Conservation (phyloP, 30 jellyfish, hydroid and myxozoan species). For the Turritopsis dohrnii region DNA sequence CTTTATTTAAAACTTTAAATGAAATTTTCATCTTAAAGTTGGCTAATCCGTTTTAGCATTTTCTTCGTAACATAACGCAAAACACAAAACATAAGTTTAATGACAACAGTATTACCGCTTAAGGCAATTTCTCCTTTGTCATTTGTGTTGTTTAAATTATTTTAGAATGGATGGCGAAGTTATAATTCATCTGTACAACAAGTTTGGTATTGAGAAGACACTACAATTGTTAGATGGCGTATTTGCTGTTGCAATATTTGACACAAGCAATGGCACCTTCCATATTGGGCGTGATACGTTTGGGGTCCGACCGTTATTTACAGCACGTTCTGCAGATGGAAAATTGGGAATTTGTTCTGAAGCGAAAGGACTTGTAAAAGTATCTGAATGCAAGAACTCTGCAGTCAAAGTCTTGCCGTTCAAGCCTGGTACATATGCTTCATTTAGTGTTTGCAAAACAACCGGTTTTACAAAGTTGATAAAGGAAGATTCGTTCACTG, state of each 20-base stretch:
- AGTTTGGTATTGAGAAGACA: slow-evolving; percentile 81
- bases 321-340: slow-evolving; percentile 47
- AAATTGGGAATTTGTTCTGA: slow-evolving; percentile 76
- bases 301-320: slow-evolving; percentile 89
- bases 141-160: background rate
- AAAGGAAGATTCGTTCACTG: slow-evolving; percentile 51
- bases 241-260: slow-evolving; percentile 76
- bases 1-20: too few species aligned
- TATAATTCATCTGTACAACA: slow-evolving; percentile 65
- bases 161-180: slow-evolving; percentile 90
- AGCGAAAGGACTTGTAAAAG: slow-evolving; percentile 70
- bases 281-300: slow-evolving; percentile 88
- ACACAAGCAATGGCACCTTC: slow-evolving; percentile 55
- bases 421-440: slow-evolving; percentile 63
- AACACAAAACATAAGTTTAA: too few species aligned
- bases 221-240: slow-evolving; percentile 87
- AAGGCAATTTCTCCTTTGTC: background rate
- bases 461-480: slow-evolving; percentile 55
- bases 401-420: slow-evolving; percentile 38
- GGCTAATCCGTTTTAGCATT: too few species aligned
- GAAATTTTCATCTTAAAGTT: too few species aligned
- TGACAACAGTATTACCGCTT: too few species aligned
- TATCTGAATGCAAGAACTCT: slow-evolving; percentile 34
- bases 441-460: slow-evolving; percentile 41
- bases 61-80: too few species aligned